phyloP scores from a whole-genome alignment of 2,797 vertebrate species.

The Centropyge bicolor region DNA sequence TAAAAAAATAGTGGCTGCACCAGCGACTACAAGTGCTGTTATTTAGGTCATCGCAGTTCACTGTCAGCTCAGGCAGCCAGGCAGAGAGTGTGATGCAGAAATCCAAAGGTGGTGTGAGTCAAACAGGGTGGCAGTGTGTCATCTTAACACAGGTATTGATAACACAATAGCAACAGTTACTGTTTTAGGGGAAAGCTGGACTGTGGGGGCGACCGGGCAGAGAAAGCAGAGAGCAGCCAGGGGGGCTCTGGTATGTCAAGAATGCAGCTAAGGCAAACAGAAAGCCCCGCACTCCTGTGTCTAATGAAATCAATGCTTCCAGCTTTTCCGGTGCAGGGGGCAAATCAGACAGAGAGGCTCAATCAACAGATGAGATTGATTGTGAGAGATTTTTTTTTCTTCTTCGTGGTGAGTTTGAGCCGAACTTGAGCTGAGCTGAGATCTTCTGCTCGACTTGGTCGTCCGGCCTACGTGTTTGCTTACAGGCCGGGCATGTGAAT shows the following conservation, averaged over 20 bases:
- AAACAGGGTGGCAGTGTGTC: conserved; percentile 1
- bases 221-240: conserved; percentile 65
- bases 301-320: conserved; percentile 85
- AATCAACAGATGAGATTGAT: conserved; percentile 54
- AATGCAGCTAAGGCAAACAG: conserved; percentile 88
- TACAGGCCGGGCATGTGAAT: conserved; percentile 46
- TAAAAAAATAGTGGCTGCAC: conserved; percentile 6
- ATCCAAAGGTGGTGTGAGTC: not conserved
- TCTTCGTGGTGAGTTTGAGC: conserved; percentile 22
- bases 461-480: conserved; percentile 37
- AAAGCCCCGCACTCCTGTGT: conserved; percentile 80
- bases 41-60: conserved; percentile 49
- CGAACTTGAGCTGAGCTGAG: conserved; percentile 27
- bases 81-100: conserved; percentile 5
- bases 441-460: conserved; percentile 22
- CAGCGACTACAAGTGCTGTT: conserved; percentile 14
- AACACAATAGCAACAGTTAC: conserved; percentile 52
- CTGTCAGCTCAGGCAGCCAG: conserved; percentile 12
- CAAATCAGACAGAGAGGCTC: conserved; percentile 63
- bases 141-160: conserved; percentile 60
- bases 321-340: conserved; percentile 74
- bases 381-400: conserved; percentile 21
- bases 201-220: conserved; percentile 44
- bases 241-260: conserved; percentile 81
- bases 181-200: conserved; percentile 37